Conservation (phyloP, 2,113 vertebrate genomes). For the Nanger granti region DNA sequence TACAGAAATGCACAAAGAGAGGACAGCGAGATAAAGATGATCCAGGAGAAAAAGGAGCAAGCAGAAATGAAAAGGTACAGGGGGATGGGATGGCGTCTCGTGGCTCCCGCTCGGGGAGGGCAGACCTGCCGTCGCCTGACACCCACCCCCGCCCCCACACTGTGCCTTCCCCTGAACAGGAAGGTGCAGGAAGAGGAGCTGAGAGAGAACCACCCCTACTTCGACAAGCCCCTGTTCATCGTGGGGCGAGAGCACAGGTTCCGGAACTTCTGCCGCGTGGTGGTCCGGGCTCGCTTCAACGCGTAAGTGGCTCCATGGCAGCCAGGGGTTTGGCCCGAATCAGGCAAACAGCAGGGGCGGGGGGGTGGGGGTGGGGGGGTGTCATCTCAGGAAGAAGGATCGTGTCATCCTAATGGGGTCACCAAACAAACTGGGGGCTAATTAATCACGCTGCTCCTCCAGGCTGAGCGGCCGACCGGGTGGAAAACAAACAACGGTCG, state of each 20-base stretch:
- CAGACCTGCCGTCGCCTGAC: neutral
- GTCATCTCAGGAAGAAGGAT: neutral
- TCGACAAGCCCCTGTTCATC: conserved; percentile 98
- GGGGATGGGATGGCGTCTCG: accelerated
- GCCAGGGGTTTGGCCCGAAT: neutral
- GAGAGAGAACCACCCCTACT: conserved; percentile 97
- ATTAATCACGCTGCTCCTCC: conserved; percentile 30
- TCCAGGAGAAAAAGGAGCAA: conserved; percentile 99
- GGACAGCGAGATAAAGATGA: conserved; percentile 99
- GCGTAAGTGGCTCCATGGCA: conserved; percentile 81
- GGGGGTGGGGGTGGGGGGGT: neutral
- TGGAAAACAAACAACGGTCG: neutral
- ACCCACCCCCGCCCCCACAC: neutral
- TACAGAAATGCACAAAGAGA: conserved; percentile 98
- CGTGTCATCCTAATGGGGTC: conserved; percentile 14
- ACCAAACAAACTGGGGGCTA: neutral
- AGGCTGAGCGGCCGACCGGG: neutral
- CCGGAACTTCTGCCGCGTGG: conserved; percentile 94
- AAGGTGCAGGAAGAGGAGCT: conserved; percentile 99
- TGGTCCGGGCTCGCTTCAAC: conserved; percentile 97
- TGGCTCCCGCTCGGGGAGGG: accelerated
- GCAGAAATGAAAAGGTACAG: conserved; percentile 98
- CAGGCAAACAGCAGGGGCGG: neutral
- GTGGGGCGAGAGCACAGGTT: conserved; percentile 97
- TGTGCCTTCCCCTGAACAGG: conserved; percentile 68